Conservation (phyloP, 1,140 invertebrate species). For the Ceratina japonica region DNA sequence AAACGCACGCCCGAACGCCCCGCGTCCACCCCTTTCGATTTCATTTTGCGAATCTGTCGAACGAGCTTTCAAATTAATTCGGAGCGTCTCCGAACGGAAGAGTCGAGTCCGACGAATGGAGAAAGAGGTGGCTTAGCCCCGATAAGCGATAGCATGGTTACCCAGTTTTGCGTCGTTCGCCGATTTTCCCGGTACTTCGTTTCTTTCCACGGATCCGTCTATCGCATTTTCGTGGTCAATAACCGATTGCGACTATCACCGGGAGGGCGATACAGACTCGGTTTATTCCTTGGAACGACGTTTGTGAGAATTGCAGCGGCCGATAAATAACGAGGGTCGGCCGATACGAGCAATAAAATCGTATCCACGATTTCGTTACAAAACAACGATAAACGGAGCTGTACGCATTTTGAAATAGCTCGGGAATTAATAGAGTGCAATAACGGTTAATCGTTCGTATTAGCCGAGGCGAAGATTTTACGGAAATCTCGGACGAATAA, state of each 20-base stretch:
- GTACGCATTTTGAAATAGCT: background rate
- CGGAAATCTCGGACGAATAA: too few species aligned
- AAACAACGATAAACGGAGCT: background rate
- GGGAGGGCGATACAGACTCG: background rate
- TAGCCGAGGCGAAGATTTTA: too few species aligned
- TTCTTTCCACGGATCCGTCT: constrained; percentile 31
- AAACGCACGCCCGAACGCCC: constrained; percentile 36
- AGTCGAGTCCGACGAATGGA: too few species aligned
- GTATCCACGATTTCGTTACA: background rate
- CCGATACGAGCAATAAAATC: background rate
- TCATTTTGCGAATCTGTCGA: constrained; percentile 32
- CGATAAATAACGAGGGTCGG: constrained; percentile 5
- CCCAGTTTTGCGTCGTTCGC: constrained; percentile 39
- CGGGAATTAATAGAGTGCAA: background rate
- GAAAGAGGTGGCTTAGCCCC: background rate
- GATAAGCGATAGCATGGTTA: constrained; percentile 43
- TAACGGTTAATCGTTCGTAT: background rate
- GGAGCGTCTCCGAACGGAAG: too few species aligned
- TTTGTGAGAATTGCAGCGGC: background rate
- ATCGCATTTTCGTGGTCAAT: constrained; percentile 64
- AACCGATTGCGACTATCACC: constrained; percentile 69
- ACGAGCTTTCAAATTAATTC: background rate
- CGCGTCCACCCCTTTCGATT: constrained; percentile 49
- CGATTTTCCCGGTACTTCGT: constrained; percentile 22
- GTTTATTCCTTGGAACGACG: constrained; percentile 36